Conservation (phyloP, 1,140 invertebrate genomes). For the Drosophila oshimai region DNA sequence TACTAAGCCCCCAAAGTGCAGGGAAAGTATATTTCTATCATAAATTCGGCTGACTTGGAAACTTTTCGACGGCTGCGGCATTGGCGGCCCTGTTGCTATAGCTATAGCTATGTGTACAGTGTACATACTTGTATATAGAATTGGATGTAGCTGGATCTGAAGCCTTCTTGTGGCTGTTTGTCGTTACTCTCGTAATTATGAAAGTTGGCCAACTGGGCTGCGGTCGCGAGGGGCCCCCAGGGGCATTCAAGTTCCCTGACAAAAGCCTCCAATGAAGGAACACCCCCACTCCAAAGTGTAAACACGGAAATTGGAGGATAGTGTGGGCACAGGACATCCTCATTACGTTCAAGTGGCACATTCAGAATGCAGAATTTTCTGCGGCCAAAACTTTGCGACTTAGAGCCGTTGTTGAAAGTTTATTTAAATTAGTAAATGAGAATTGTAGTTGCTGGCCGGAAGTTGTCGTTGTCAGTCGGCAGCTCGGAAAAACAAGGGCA, state of each 20-base stretch:
- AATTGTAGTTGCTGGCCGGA: conserved; percentile 57
- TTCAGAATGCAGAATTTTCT: conserved; percentile 33
- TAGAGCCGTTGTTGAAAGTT: conserved; percentile 57
- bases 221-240: conserved; percentile 32
- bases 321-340: conserved; percentile 70
- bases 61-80: conserved; percentile 30
- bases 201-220: conserved; percentile 69
- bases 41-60: conserved; percentile 48
- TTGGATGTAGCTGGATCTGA: not conserved
- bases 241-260: conserved; percentile 49
- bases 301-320: conserved; percentile 15
- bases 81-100: conserved; percentile 3
- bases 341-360: conserved; percentile 58
- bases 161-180: conserved; percentile 44
- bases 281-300: conserved; percentile 17
- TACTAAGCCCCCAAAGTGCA: conserved; percentile 43
- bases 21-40: conserved; percentile 38
- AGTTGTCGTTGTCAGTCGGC: conserved; percentile 48
- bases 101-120: conserved; percentile 5
- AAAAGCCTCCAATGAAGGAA: conserved; percentile 47
- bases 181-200: conserved; percentile 69
- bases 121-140: not conserved
- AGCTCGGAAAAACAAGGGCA: conserved; percentile 67
- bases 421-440: conserved; percentile 78
- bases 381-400: conserved; percentile 36